Base-by-base conservation (phyloP, 2,113 vertebrate species). In the Mastomys coucha region DNA sequence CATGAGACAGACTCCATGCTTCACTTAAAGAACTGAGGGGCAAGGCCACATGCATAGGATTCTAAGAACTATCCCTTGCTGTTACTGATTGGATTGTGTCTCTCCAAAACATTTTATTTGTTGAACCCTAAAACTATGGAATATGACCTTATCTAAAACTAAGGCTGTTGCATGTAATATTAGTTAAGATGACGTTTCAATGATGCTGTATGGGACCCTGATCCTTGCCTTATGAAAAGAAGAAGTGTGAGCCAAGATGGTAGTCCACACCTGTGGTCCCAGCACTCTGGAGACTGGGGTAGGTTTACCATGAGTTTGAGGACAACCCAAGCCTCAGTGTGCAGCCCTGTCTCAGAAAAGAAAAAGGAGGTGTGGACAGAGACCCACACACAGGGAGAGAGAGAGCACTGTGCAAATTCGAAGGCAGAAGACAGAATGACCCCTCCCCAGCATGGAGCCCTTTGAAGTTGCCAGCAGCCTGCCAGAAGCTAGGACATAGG, bases 141-240 rank as follows among this genome's bases (percentile, higher is more conserved):
- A 75, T 33, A 5, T 78, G 28, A 87, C 58, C 42, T 91, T 75
- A 88, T 51, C 94, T 65, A 39, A 73, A 86, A 94, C 82, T 56
- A 95, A 51, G 24, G 22, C 31, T 78, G 39, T 33, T 58, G 1
- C 5, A 53, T 24, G 60, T 82, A 72, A 58, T 70, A 72, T 87
- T 28, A 82, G 19, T 91, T 91, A 73, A 36, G 13, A 70, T 63
- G n/a, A 86, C 7, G 0, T 92, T 65, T 75, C 53, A 53, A 6
- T 39, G 24, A 42, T 45, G 0, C 42, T 82, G 24, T 2, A 13
- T 9, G 9, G 14, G 8, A 36, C 58, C 39, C 11, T 78, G 22
- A 90, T 36, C 36, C 49, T 56, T 2, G 49, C n/a, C 31, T 78
- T 84, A 22, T 31, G 24, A 89, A 91, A 89, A 89, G 53, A 45